Evolutionary conservation across 2,888 invertebrate genomes (phyloP), one percentile per base, ranked within the genome.

Genomic region (Latrodectus hesperus): DNA sequence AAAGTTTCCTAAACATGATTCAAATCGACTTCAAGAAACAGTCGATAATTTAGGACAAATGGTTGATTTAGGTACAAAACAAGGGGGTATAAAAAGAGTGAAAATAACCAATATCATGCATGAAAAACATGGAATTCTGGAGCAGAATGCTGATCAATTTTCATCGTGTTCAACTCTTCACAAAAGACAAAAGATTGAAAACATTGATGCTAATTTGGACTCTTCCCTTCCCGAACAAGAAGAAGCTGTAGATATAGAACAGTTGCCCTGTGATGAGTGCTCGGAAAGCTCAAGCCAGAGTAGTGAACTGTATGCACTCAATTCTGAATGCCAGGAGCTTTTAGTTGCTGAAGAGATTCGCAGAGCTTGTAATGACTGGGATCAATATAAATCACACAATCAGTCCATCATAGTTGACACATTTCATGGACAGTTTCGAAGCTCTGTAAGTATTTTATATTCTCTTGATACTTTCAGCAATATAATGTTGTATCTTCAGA

Each of bases 401-500:
- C 92, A 93, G 90, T 94, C 94, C 90, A 92, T 94, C 26, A 93
- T 95, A 77, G 94, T 94, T 51, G 93, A 94, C 90, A 94, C 94
- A 79, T 94, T 94, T 91, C 94, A 94, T 91, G 94, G 94, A 76
- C 94, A 94, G 91, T 94, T 94, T 91, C 94, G 94, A 90, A 94
- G 94, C 92, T 94, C 94, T 89, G 94, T 94, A 92, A 93, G 93
- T 74, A 1, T 74, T 74, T 14, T 16, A 9, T n/a, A 38, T 38
- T 38, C 38, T 3, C 38, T 38, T 0, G 1, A 38, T 38, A 38
- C 4, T 38, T 38, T 38, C 38, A 38, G 6, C 38, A 38, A 6
- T 38, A 3, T 38, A 0, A 38, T 38, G 6, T 38, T 3, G 6
- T 38, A 38, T 38, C 38, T 38, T 38, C 38, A 38, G 6, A 38